Evolutionary conservation across 1,140 invertebrate genomes (phyloP).

Genomic region (Drosophila murphyi): DNA sequence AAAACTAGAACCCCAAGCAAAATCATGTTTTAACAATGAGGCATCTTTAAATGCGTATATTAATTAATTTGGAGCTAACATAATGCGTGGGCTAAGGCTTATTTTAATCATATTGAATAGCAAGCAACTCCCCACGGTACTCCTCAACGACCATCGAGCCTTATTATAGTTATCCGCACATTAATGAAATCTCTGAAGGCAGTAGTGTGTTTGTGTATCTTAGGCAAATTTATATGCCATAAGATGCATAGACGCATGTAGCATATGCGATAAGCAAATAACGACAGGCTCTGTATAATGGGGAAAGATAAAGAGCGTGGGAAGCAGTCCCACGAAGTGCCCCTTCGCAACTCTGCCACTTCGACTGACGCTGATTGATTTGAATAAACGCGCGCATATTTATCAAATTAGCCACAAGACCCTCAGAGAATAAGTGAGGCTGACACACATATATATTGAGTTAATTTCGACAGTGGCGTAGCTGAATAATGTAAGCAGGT

Average conservation of each 20-base stretch:
- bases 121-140: conserved; percentile 28
- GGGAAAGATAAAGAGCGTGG: conserved; percentile 10
- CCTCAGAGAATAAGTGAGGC: conserved; percentile 32
- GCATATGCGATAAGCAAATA: conserved; percentile 45
- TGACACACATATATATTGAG: conserved; percentile 27
- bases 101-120: background rate
- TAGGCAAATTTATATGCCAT: conserved; percentile 65
- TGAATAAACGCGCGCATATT: conserved; percentile 82
- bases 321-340: conserved; percentile 11
- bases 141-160: conserved; percentile 31
- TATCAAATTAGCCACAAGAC: conserved; percentile 79
- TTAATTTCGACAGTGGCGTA: conserved; percentile 16
- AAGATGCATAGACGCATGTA: conserved; percentile 49
- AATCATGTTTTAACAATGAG: background rate
- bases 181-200: conserved; percentile 72
- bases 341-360: conserved; percentile 3
- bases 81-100: conserved; percentile 9
- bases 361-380: conserved; percentile 78
- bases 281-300: background rate
- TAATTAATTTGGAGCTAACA: conserved; percentile 26
- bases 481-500: background rate
- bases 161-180: conserved; percentile 79
- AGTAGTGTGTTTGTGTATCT: conserved; percentile 21
- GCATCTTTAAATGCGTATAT: background rate
- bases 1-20: background rate